Evolutionary conservation across 2,888 invertebrate species (phyloP).

Genomic region (Margaritifera margaritifera): DNA sequence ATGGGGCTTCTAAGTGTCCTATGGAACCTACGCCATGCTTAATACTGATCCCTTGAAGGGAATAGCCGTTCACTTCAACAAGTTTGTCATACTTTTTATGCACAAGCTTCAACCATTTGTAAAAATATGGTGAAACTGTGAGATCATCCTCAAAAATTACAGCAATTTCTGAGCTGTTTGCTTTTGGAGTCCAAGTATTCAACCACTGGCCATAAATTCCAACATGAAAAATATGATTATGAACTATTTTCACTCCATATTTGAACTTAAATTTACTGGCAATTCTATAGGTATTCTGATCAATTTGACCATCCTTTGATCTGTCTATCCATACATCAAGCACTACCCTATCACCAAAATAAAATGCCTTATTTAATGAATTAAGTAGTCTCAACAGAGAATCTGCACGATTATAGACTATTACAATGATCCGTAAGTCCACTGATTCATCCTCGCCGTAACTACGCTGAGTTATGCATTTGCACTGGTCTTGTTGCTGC

Average conservation of each 20-base stretch:
- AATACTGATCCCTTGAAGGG: slow-evolving; percentile 47
- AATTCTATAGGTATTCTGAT: slow-evolving; percentile 14
- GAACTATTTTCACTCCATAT: slow-evolving; percentile 32
- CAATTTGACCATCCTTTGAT: slow-evolving; percentile 26
- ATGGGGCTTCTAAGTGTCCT: slow-evolving; percentile 31
- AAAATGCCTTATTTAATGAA: slow-evolving; percentile 37
- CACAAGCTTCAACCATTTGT: slow-evolving; percentile 55
- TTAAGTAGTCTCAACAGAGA: slow-evolving; percentile 34
- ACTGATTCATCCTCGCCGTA: no score
- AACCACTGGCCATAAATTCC: slow-evolving; percentile 50
- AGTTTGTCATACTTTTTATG: slow-evolving; percentile 45
- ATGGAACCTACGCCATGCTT: slow-evolving; percentile 32
- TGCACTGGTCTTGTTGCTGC: no score
- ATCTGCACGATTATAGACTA: slow-evolving; percentile 37
- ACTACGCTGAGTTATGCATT: no score
- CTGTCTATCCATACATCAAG: slow-evolving; percentile 48
- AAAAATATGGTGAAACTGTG: slow-evolving; percentile 54
- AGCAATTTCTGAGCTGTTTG: slow-evolving; percentile 51
- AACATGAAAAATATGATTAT: slow-evolving; percentile 34
- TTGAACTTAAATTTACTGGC: slow-evolving; percentile 30
- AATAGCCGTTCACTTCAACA: slow-evolving; percentile 47
- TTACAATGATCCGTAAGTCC: slow-evolving; percentile 36
- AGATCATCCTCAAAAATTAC: slow-evolving; percentile 64
- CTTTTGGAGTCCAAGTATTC: slow-evolving; percentile 51
- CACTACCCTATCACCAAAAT: slow-evolving; percentile 27